Base-by-base conservation (phyloP, 2,797 vertebrate species). In the Neosilurus hyrtlii region DNA sequence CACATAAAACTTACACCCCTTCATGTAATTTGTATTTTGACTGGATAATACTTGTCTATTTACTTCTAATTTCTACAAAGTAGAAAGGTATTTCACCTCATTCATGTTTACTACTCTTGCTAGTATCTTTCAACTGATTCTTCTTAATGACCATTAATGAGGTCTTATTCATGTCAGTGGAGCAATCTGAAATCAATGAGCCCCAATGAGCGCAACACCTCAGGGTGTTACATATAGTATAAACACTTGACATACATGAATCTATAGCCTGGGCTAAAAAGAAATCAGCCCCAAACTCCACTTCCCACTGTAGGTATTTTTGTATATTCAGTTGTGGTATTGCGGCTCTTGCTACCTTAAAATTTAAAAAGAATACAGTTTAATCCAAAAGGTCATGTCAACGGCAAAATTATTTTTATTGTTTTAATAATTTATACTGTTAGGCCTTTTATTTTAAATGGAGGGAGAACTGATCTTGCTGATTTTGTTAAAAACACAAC, bases 401-500 rank as follows among this genome's bases (percentile, higher is more conserved):
- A 57, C 26, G 8, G 26, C 10, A 37, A 75, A 35, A 30, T 43
- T 22, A 56, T 74, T 74, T 74, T 43, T 43, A 43, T 43, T 43
- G 6, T 43, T 43, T 43, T 43, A 43, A n/a, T 43, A 43, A 43
- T 43, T 43, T 43, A 43, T 43, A 43, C 37, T 3, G 37, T 56
- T 56, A 35, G 52, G 16, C 35, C 16, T 72, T 30, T 52, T 26
- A 1, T 20, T 56, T 56, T 11, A 30, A 30, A 72, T 20, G 51
- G 11, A 52, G n/a, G 22, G 2, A 52, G 49, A 51, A n/a, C 59
- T 51, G 75, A 37, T 63, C 14, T 18, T 78, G 15, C 43, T 51
- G 15, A 7, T 51, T 72, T 78, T 62, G 63, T 15, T 56, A 65
- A 83, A 43, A 79, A 71, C 49, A 43, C 30, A 80, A 66, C 57